Evolutionary conservation across 2,113 vertebrate species (phyloP).

Genomic region (Alethe diademata): DNA sequence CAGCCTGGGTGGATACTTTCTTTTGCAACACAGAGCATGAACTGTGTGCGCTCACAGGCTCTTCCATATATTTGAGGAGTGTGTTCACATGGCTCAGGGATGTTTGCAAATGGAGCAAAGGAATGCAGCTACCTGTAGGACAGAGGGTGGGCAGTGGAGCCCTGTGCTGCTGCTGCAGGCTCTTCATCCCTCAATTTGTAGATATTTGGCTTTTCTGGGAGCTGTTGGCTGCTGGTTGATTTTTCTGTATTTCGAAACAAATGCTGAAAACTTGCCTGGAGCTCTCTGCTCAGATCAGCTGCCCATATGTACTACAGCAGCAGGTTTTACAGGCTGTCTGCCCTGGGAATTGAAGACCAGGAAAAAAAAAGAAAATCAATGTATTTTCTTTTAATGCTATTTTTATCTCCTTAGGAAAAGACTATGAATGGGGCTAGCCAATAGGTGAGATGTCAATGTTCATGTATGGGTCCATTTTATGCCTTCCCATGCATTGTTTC

Average conservation of each 20-base stretch:
- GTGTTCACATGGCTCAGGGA: not conserved
- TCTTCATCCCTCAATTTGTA: accelerated
- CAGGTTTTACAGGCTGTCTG: not conserved
- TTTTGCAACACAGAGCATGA: not conserved
- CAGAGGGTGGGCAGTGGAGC: not conserved
- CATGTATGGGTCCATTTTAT: accelerated
- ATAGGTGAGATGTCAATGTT: not conserved
- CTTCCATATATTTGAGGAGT: not conserved
- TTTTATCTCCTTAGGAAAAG: not conserved
- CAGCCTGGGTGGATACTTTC: not conserved
- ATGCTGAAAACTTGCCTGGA: not conserved
- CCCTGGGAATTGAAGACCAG: not conserved
- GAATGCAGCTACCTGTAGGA: not conserved
- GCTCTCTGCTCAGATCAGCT: not conserved
- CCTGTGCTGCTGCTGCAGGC: not conserved
- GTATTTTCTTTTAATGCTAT: not conserved
- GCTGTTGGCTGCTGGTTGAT: not conserved
- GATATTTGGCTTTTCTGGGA: not conserved
- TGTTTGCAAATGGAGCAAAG: not conserved
- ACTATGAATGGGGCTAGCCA: not conserved
- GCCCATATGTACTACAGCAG: not conserved
- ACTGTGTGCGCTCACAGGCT: not conserved
- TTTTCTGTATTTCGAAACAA: not conserved
- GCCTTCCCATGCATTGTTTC: not conserved
- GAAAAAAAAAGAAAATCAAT: not conserved